phyloP scores from a whole-genome alignment of 2,113 vertebrate species.

The Sorex fumeus region DNA sequence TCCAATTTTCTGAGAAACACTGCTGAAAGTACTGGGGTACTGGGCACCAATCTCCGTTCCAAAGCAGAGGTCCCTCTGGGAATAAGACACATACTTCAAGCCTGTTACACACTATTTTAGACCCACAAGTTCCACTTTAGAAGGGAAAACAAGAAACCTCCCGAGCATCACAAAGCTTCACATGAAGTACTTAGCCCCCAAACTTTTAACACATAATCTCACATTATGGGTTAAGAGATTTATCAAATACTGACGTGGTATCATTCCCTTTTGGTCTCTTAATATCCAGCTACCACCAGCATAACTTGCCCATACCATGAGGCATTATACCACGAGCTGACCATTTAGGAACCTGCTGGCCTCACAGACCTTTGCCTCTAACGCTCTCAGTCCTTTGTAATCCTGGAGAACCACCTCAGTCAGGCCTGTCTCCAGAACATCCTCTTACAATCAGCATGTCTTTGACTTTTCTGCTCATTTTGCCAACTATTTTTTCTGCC shows the following conservation, averaged over 20 bases:
- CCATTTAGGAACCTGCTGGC: not conserved
- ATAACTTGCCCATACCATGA: not conserved
- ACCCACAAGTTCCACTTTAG: not conserved
- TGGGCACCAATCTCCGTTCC: not conserved
- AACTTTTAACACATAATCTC: too few species aligned
- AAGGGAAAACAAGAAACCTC: not conserved
- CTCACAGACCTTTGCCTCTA: not conserved
- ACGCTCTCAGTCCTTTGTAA: not conserved
- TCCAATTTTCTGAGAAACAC: not conserved
- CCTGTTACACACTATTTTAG: too few species aligned
- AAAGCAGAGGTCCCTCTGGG: not conserved
- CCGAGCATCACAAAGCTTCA: not conserved
- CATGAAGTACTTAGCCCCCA: not conserved
- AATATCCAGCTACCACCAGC: not conserved
- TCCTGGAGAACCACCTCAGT: not conserved
- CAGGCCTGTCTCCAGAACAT: too few species aligned
- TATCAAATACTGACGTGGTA: too few species aligned
- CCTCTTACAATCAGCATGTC: not conserved
- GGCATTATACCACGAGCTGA: not conserved
- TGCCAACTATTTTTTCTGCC: not conserved
- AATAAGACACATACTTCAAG: not conserved
- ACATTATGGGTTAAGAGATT: too few species aligned
- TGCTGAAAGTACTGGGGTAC: not conserved
- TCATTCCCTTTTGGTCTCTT: not conserved
- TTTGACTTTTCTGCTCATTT: slow-evolving; percentile 13